Percentiles rank a stretch among this genome's conserved stretches.
Evolutionary conservation across 2,113 vertebrate species (phyloP).

Genomic region (Donacobius atricapilla): DNA sequence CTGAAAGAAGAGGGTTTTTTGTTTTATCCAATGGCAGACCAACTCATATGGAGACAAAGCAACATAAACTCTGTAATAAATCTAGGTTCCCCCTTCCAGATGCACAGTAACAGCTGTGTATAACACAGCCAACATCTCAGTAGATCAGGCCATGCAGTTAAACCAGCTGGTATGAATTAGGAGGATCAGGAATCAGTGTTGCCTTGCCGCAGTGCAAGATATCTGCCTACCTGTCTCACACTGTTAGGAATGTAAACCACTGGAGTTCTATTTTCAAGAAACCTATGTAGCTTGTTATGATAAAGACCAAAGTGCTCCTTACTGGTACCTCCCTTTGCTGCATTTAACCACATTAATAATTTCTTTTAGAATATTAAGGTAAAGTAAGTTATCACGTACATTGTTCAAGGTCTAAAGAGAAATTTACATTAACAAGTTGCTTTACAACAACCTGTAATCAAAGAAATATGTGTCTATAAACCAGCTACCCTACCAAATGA

Average conservation of each 20-base stretch:
- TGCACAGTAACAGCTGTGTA: not conserved
- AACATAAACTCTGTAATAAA: not conserved
- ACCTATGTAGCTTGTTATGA: accelerated
- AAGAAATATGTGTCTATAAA: not conserved
- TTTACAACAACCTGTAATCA: not conserved
- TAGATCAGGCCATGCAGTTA: not conserved
- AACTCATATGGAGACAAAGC: not conserved
- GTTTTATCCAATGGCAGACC: not conserved
- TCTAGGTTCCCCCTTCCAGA: not conserved
- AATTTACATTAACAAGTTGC: not conserved
- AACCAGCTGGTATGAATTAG: not conserved
- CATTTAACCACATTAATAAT: not conserved
- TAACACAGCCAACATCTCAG: not conserved
- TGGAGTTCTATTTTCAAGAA: not conserved
- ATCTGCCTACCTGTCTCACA: not conserved
- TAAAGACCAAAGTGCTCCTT: not conserved
- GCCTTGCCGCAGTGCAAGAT: not conserved
- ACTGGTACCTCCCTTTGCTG: not conserved
- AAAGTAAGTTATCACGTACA: not conserved
- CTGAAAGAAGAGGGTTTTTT: not conserved
- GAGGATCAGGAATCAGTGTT: not conserved
- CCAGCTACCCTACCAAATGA: not conserved
- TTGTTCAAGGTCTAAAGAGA: not conserved
- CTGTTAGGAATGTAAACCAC: not conserved
- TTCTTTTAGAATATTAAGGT: not conserved